These are phyloP conservation scores for Drosophila neotestacea DNA, from an alignment of 2,888 invertebrate species.

Conservation along the genomic window DNA sequence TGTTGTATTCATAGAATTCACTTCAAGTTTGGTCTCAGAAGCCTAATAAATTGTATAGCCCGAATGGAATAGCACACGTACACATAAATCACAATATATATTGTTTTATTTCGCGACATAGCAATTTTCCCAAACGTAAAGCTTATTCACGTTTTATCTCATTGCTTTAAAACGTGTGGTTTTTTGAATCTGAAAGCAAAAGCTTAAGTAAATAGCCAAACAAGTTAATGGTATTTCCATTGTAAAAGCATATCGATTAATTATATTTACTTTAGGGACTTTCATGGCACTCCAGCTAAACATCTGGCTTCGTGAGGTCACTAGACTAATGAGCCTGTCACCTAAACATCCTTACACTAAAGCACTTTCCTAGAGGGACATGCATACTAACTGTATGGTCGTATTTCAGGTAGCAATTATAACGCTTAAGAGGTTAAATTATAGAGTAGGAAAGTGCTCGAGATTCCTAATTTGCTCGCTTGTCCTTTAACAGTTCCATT, in stretches of 20 bases:
- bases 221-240: background rate
- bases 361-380: background rate
- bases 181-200: background rate
- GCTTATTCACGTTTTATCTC: background rate
- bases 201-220: background rate
- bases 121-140: conserved; percentile 4
- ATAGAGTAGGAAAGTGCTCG: background rate
- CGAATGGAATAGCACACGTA: background rate
- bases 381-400: background rate
- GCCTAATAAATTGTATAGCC: conserved; percentile 5
- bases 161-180: background rate
- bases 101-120: conserved; percentile 6
- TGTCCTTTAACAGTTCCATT: conserved; percentile 1
- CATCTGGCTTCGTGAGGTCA: background rate
- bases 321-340: conserved; percentile 19
- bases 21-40: conserved; percentile 2
- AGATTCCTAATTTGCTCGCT: conserved; percentile 11
- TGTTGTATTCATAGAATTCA: conserved; percentile 10
- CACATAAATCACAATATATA: conserved; percentile 27
- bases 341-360: conserved; percentile 7
- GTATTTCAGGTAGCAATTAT: conserved; percentile 28
- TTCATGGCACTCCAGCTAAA: background rate
- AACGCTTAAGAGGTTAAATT: conserved; percentile 27
- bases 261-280: background rate
- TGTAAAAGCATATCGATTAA: background rate